These are phyloP conservation scores for Chrysolina haemoptera DNA, from an alignment of 2,888 invertebrate species.

Conservation along the genomic window DNA sequence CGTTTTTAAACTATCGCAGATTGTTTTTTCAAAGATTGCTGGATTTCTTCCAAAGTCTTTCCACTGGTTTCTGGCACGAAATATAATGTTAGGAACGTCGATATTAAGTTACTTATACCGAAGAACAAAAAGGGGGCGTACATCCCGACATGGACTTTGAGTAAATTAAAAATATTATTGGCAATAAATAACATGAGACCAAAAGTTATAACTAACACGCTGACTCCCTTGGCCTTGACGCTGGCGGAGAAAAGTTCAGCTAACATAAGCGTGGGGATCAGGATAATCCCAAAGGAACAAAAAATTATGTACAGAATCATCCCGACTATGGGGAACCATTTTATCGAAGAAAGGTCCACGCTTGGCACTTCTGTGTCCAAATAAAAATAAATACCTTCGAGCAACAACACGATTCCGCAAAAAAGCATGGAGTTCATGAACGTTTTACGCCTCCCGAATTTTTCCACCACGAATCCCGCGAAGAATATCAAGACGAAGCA, in stretches of 20 bases:
- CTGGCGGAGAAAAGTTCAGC: constrained; percentile 62
- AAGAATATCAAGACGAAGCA: constrained; percentile 47
- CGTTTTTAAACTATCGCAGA: background rate
- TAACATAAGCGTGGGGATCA: constrained; percentile 60
- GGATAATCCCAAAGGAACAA: constrained; percentile 57
- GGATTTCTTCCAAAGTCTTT: constrained; percentile 36
- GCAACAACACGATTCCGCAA: constrained; percentile 52
- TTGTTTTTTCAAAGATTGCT: constrained; percentile 27
- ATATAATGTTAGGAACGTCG: constrained; percentile 56
- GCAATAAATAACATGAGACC: constrained; percentile 47
- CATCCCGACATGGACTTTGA: constrained; percentile 57
- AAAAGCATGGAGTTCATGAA: constrained; percentile 56
- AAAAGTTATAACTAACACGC: constrained; percentile 56
- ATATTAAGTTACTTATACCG: constrained; percentile 53
- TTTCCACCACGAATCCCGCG: constrained; percentile 55
- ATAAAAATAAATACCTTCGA: constrained; percentile 55
- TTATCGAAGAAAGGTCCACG: constrained; percentile 29
- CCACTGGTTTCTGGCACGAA: constrained; percentile 64
- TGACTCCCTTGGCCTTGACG: constrained; percentile 59
- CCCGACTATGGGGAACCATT: constrained; percentile 54
- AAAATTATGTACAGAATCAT: constrained; percentile 58
- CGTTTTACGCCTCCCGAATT: constrained; percentile 53
- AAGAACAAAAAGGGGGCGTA: constrained; percentile 60
- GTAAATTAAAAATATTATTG: constrained; percentile 57
- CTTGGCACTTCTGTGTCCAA: constrained; percentile 44